Evolutionary conservation across 1,140 invertebrate species (phyloP).

Genomic region (Berghia stephanieae): DNA sequence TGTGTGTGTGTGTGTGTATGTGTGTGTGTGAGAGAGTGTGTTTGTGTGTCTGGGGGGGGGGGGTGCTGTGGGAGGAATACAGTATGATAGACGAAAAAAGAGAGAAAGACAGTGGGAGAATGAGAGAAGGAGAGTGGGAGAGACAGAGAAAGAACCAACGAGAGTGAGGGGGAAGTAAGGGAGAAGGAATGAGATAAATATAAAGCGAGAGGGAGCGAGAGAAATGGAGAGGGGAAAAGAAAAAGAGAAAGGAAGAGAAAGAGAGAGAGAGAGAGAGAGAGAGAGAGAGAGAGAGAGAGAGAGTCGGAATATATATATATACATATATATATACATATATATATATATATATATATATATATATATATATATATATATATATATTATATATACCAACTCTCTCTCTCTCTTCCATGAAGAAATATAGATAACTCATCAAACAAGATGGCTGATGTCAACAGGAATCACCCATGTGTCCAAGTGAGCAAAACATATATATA

Average conservation of each 20-base stretch:
- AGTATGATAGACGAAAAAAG: background rate
- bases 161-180: slow-evolving; percentile 9
- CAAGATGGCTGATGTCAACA: too few relatives aligned
- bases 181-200: background rate
- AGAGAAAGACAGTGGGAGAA: background rate
- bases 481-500: too few relatives aligned
- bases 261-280: background rate
- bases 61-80: background rate
- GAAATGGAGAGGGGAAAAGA: background rate
- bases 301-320: too few relatives aligned
- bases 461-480: too few relatives aligned
- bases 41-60: background rate
- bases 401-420: too few relatives aligned
- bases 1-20: too few relatives aligned
- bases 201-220: background rate
- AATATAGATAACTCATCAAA: too few relatives aligned
- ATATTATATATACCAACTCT: too few relatives aligned
- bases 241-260: background rate
- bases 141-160: slow-evolving; percentile 3
- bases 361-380: too few relatives aligned
- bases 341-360: too few relatives aligned
- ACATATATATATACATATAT: too few relatives aligned
- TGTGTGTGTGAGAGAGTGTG: background rate
- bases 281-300: slow-evolving; percentile 1
- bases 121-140: slow-evolving; percentile 22